Conservation (phyloP, 1,140 invertebrate genomes). For the Lordiphosa collinella region DNA sequence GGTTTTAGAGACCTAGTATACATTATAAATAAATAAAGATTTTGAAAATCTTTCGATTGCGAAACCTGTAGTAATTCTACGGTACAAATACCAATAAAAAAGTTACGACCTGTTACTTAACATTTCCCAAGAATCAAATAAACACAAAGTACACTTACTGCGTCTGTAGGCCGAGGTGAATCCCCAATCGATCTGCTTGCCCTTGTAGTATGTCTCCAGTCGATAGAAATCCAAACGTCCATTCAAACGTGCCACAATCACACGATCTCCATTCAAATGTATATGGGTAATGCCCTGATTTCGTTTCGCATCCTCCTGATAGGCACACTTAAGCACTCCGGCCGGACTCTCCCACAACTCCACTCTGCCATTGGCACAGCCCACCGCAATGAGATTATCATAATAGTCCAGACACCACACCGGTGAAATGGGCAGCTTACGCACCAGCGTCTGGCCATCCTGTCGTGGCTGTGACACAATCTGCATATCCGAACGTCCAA, state of each 20-base stretch:
- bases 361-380: conserved; percentile 92
- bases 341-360: conserved; percentile 95
- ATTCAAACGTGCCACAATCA: conserved; percentile 89
- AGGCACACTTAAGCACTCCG: conserved; percentile 90
- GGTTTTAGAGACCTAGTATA: too few species aligned
- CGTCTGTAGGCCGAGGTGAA: conserved; percentile 86
- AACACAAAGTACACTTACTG: conserved; percentile 79
- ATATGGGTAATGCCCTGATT: conserved; percentile 87
- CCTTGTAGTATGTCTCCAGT: conserved; percentile 87
- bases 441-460: conserved; percentile 52
- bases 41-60: too few species aligned
- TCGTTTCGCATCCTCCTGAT: conserved; percentile 83
- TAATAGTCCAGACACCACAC: conserved; percentile 96
- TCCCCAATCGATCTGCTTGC: conserved; percentile 87
- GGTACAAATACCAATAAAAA: too few species aligned
- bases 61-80: too few species aligned
- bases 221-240: conserved; percentile 91
- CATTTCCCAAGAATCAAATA: neutral
- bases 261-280: conserved; percentile 85
- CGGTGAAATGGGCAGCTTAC: conserved; percentile 80
- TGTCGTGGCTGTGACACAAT: conserved; percentile 44
- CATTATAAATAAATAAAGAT: too few species aligned
- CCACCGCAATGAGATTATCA: conserved; percentile 92
- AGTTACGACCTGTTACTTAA: too few species aligned
- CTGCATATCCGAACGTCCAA: conserved; percentile 83